Conservation (phyloP, 1,140 invertebrate genomes). For the Lanistes nyassanus region DNA sequence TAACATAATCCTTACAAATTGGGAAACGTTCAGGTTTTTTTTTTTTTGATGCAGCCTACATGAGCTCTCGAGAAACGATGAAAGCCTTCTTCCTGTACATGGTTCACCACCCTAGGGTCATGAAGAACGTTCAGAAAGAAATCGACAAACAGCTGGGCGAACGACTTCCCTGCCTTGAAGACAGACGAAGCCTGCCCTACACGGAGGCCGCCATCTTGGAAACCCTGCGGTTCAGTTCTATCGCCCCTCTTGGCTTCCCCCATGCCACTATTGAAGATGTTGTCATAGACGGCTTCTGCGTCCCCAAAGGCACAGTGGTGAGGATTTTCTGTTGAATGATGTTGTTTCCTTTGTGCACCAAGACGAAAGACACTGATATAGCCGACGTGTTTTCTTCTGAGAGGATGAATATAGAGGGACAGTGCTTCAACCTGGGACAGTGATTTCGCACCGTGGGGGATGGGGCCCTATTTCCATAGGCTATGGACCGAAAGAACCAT, state of each 20-base stretch:
- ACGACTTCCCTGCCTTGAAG: slow-evolving; percentile 14
- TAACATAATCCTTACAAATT: no score
- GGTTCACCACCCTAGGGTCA: slow-evolving; percentile 61
- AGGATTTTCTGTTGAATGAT: background rate
- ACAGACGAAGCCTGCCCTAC: slow-evolving; percentile 41
- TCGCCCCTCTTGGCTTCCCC: slow-evolving; percentile 60
- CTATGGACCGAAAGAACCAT: no score
- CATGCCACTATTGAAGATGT: slow-evolving; percentile 22
- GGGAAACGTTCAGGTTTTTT: no score
- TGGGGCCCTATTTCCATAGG: no score
- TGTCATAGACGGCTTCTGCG: background rate
- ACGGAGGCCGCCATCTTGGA: slow-evolving; percentile 51
- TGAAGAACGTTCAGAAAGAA: slow-evolving; percentile 40
- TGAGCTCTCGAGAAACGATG: slow-evolving; percentile 34
- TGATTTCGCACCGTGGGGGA: no score
- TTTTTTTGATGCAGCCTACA: slow-evolving; percentile 1
- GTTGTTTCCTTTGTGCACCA: no score
- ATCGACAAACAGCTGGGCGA: slow-evolving; percentile 28
- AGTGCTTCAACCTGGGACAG: no score
- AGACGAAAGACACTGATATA: no score
- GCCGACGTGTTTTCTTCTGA: no score
- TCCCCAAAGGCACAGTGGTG: slow-evolving; percentile 23
- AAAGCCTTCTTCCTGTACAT: slow-evolving; percentile 41
- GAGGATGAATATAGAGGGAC: no score
- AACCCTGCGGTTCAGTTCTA: slow-evolving; percentile 41